phyloP scores from a whole-genome alignment of 2,888 invertebrate genomes.

The Eustalomyia histrio region DNA sequence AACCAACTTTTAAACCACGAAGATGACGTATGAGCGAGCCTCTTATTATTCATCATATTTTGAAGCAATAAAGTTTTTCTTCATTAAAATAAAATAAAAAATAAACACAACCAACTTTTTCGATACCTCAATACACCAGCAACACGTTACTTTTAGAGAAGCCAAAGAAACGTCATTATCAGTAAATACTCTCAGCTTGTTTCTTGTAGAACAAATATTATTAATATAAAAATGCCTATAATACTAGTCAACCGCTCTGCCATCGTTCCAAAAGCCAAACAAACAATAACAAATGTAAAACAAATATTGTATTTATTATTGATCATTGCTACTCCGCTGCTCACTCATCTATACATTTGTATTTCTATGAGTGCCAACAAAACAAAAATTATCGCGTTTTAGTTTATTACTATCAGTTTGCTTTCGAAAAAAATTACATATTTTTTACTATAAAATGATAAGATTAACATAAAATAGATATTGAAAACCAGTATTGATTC shows the following conservation, averaged over 20 bases:
- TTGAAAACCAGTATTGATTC: constrained; percentile 46
- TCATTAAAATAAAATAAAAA: not conserved
- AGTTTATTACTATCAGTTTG: constrained; percentile 5
- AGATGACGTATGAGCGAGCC: no score
- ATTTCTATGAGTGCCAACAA: constrained; percentile 26
- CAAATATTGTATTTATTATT: constrained; percentile 2
- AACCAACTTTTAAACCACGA: no score
- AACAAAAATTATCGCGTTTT: constrained; percentile 30
- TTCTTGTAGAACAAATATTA: not conserved
- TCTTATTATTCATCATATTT: constrained; percentile 1
- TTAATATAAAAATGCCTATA: constrained; percentile 26
- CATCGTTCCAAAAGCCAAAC: not conserved
- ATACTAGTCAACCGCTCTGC: not conserved
- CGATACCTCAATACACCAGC: not conserved
- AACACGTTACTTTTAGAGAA: constrained; percentile 28
- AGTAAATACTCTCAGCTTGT: not conserved
- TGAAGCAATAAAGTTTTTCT: not conserved
- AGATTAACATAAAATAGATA: constrained; percentile 22
- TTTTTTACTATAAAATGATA: constrained; percentile 37
- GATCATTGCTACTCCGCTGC: constrained; percentile 14
- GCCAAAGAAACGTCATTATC: constrained; percentile 56
- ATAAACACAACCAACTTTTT: not conserved
- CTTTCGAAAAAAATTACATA: constrained; percentile 15
- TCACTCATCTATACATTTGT: not conserved
- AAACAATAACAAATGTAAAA: constrained; percentile 13